These are phyloP conservation scores for Caenorhabditis tropicalis DNA, from an alignment of 1,140 invertebrate genomes.

Conservation along the genomic window DNA sequence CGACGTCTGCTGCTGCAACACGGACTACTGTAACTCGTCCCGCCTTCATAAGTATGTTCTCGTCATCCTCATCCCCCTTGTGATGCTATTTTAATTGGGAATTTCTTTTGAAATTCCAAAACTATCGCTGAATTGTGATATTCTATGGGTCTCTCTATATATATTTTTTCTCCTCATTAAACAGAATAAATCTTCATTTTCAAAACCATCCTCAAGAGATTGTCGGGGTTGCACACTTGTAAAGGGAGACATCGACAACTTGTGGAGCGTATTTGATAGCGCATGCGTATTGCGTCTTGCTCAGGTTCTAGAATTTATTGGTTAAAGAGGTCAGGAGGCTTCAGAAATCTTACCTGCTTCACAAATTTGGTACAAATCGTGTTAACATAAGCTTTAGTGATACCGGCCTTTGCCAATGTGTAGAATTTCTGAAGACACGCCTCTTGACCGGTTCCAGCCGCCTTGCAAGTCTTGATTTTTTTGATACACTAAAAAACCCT, in stretches of 20 bases:
- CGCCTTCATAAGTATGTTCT: background rate
- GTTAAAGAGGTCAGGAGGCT: background rate
- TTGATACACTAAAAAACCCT: background rate
- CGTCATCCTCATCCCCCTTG: background rate
- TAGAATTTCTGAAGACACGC: constrained; percentile 13
- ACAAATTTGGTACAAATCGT: constrained; percentile 25
- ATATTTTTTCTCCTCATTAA: no score
- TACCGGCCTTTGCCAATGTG: background rate
- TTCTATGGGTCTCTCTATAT: background rate
- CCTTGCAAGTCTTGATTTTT: background rate
- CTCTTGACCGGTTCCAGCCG: constrained; percentile 1
- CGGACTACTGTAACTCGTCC: constrained; percentile 11
- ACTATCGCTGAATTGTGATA: constrained; percentile 18
- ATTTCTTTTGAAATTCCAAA: background rate
- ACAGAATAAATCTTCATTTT: background rate
- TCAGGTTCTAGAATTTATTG: background rate
- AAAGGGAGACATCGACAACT: background rate
- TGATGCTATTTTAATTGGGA: background rate
- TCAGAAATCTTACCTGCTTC: background rate
- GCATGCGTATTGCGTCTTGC: background rate
- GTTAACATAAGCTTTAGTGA: constrained; percentile 17
- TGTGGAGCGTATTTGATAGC: constrained; percentile 21
- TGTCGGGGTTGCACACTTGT: constrained; percentile 1
- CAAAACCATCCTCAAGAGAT: background rate
- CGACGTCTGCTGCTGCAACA: constrained; percentile 31